Conservation (phyloP, 2,113 vertebrate genomes). For the Megaceryle maxima region DNA sequence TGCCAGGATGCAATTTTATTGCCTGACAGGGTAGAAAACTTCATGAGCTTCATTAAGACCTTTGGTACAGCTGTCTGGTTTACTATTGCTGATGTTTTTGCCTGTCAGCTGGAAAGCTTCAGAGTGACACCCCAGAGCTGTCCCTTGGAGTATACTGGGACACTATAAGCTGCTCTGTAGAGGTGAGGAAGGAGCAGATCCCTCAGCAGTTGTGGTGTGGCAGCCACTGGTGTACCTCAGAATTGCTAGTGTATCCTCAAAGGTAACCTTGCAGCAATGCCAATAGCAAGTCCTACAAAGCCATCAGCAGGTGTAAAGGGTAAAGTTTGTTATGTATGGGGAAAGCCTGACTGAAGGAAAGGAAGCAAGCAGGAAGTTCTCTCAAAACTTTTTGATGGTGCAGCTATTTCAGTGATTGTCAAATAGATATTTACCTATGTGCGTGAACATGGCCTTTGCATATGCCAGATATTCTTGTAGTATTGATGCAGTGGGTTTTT, state of each 20-base stretch:
- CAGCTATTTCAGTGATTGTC: not conserved
- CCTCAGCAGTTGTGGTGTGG: not conserved
- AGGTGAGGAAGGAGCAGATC: not conserved
- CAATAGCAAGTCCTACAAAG: not conserved
- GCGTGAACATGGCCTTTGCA: not conserved
- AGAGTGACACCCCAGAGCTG: not conserved
- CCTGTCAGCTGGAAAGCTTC: not conserved
- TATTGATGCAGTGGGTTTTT: not conserved
- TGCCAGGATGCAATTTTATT: not conserved
- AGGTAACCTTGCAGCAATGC: not conserved
- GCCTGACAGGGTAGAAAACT: not conserved
- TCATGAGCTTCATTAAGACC: not conserved
- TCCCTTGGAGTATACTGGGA: not conserved
- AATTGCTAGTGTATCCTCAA: not conserved
- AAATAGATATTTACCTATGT: not conserved
- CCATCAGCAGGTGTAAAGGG: not conserved
- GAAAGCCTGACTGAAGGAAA: not conserved
- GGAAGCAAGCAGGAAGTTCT: not conserved
- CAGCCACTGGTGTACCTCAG: not conserved
- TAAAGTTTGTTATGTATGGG: not conserved
- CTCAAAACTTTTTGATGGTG: not conserved
- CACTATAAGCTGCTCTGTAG: fast-evolving
- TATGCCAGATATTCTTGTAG: not conserved
- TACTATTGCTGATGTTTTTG: not conserved
- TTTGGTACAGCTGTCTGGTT: not conserved